phyloP scores from a whole-genome alignment of 2,113 vertebrate species.

The Odocoileus hemionus region DNA sequence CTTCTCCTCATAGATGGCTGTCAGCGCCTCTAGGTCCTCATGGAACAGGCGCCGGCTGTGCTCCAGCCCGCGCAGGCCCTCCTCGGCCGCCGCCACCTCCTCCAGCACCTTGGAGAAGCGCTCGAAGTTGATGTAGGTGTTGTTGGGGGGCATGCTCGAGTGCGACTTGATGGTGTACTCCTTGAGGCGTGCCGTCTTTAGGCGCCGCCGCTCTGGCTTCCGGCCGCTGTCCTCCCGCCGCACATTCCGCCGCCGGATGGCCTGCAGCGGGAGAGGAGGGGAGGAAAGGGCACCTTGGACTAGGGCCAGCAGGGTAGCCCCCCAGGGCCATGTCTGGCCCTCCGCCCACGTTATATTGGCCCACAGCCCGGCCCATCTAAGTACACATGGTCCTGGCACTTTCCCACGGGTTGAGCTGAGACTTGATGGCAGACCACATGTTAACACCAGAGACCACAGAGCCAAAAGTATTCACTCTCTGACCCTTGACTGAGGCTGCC shows the following conservation, averaged over 20 bases:
- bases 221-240: conserved; percentile 90
- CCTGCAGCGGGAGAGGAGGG: conserved; percentile 76
- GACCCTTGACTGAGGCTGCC: background rate
- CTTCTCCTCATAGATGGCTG: conserved; percentile 95
- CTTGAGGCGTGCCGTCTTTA: conserved; percentile 96
- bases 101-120: conserved; percentile 97
- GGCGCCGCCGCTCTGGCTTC: conserved; percentile 91
- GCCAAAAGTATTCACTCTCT: background rate
- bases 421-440: background rate
- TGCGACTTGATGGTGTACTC: conserved; percentile 99
- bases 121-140: conserved; percentile 97
- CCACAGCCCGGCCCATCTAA: accelerated
- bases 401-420: background rate
- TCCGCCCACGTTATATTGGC: background rate
- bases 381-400: background rate
- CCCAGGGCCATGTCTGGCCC: accelerated
- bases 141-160: conserved; percentile 99
- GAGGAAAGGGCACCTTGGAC: background rate
- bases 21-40: conserved; percentile 91
- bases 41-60: conserved; percentile 89
- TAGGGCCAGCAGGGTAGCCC: accelerated
- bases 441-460: background rate
- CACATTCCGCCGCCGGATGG: conserved; percentile 94
- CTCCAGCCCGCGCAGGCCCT: conserved; percentile 90
- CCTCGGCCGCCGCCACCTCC: conserved; percentile 91